Conservation (phyloP, 2,888 invertebrate species). For the Cremastinae sp. region DNA sequence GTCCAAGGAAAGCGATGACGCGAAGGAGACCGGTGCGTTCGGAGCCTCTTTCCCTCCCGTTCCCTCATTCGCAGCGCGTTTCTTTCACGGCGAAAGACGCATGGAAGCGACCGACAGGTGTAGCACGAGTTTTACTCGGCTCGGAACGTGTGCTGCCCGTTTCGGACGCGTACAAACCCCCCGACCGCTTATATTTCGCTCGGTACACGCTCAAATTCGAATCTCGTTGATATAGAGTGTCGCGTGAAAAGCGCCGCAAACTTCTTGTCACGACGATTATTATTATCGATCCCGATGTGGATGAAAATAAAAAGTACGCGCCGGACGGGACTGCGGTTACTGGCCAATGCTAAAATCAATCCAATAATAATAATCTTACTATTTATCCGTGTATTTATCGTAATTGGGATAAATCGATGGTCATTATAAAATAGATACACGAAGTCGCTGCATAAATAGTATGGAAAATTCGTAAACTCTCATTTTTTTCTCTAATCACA, state of each 20-base stretch:
- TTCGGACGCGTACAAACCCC: slow-evolving; percentile 24
- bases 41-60: slow-evolving; percentile 1
- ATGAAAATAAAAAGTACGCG: too few species aligned
- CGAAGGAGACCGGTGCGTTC: slow-evolving; percentile 44
- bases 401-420: too few species aligned
- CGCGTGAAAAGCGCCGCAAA: slow-evolving; percentile 29
- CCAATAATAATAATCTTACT: too few species aligned
- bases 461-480: too few species aligned
- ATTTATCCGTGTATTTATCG: too few species aligned
- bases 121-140: slow-evolving; percentile 53
- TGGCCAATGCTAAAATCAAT: too few species aligned
- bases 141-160: slow-evolving; percentile 39
- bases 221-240: slow-evolving; percentile 22
- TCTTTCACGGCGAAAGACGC: slow-evolving; percentile 38
- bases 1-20: slow-evolving; percentile 59
- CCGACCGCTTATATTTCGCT: neutral
- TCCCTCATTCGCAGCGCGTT: neutral
- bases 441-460: too few species aligned
- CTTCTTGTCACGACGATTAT: too few species aligned
- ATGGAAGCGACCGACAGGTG: slow-evolving; percentile 57
- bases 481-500: too few species aligned
- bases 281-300: too few species aligned
- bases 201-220: slow-evolving; percentile 30
- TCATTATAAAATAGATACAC: too few species aligned
- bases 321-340: too few species aligned